Evolutionary conservation across 2,888 invertebrate species (phyloP).

Genomic region (Prenolepis imparis): DNA sequence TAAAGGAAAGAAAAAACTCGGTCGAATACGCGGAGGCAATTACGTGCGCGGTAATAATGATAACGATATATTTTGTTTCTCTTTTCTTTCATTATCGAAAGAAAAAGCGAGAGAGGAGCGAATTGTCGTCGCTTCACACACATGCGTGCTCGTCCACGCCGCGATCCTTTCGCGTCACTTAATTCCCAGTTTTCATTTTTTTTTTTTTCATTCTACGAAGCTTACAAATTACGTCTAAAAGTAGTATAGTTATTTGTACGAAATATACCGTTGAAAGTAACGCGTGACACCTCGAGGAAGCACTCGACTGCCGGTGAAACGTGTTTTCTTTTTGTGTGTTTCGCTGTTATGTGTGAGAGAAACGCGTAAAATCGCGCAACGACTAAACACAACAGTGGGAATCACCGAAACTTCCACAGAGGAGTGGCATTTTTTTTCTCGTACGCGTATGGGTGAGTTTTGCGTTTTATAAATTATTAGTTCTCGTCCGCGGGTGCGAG

Average conservation of each 20-base stretch:
- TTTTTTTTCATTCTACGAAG: constrained; percentile 66
- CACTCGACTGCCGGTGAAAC: constrained; percentile 61
- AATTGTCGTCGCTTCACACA: constrained; percentile 6
- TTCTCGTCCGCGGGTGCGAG: constrained; percentile 14
- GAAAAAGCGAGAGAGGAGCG: constrained; percentile 3
- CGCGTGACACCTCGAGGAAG: constrained; percentile 73
- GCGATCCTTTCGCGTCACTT: constrained; percentile 29
- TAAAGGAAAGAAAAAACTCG: not conserved
- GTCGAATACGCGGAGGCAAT: constrained; percentile 7
- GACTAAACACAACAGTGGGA: constrained; percentile 34
- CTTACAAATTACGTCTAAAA: constrained; percentile 75
- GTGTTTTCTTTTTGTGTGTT: constrained; percentile 29
- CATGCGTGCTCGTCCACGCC: constrained; percentile 42
- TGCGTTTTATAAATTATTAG: constrained; percentile 18
- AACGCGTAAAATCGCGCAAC: constrained; percentile 43
- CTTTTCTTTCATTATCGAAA: not conserved
- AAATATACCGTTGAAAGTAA: constrained; percentile 74
- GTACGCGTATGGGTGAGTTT: constrained; percentile 20
- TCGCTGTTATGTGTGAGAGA: constrained; percentile 44
- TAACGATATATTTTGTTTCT: constrained; percentile 3
- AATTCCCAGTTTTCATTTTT: constrained; percentile 30
- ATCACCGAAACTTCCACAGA: constrained; percentile 27
- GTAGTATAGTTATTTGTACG: constrained; percentile 73
- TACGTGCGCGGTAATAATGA: not conserved
- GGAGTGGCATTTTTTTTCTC: constrained; percentile 15